Evolutionary conservation across 2,888 invertebrate genomes (phyloP).

Genomic region (Drosophila maculinotata): DNA sequence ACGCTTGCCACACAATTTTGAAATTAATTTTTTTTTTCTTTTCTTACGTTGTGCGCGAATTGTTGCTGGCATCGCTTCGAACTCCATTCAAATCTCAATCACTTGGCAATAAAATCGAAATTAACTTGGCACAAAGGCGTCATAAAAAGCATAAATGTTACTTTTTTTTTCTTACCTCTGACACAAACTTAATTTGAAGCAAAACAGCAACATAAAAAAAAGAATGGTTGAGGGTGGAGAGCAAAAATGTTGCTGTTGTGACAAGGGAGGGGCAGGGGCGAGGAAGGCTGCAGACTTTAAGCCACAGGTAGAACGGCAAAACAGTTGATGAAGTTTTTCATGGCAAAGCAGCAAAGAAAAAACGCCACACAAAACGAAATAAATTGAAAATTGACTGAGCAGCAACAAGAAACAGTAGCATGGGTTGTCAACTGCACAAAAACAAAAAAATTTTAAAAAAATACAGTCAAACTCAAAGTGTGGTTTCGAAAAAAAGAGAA

Average conservation of each 20-base stretch:
- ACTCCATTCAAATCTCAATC: slow-evolving; percentile 75
- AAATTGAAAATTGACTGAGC: slow-evolving; percentile 78
- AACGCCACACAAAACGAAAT: slow-evolving; percentile 60
- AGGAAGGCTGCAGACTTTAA: slow-evolving; percentile 55
- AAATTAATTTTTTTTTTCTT: slow-evolving; percentile 13
- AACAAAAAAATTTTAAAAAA: slow-evolving; percentile 27
- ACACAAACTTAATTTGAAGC: slow-evolving; percentile 76
- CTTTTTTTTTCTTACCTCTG: slow-evolving; percentile 37
- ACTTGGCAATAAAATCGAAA: slow-evolving; percentile 81
- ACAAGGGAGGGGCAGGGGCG: slow-evolving; percentile 17
- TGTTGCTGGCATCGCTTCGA: slow-evolving; percentile 25
- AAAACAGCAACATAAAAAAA: slow-evolving; percentile 52
- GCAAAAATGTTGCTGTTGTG: slow-evolving; percentile 60
- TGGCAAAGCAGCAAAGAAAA: slow-evolving; percentile 27
- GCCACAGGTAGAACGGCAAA: slow-evolving; percentile 73
- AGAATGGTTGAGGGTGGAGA: slow-evolving; percentile 3
- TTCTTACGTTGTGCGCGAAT: slow-evolving; percentile 21
- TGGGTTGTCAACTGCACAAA: slow-evolving; percentile 68
- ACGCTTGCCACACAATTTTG: slow-evolving; percentile 31
- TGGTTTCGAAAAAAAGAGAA: slow-evolving; percentile 56
- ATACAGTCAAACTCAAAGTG: slow-evolving; percentile 52
- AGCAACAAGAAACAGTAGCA: slow-evolving; percentile 51
- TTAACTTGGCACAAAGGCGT: slow-evolving; percentile 78
- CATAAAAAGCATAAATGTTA: slow-evolving; percentile 59
- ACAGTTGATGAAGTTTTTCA: slow-evolving; percentile 76